Evolutionary conservation across 2,113 vertebrate genomes (phyloP).

Genomic region (Mohoua ochrocephala): DNA sequence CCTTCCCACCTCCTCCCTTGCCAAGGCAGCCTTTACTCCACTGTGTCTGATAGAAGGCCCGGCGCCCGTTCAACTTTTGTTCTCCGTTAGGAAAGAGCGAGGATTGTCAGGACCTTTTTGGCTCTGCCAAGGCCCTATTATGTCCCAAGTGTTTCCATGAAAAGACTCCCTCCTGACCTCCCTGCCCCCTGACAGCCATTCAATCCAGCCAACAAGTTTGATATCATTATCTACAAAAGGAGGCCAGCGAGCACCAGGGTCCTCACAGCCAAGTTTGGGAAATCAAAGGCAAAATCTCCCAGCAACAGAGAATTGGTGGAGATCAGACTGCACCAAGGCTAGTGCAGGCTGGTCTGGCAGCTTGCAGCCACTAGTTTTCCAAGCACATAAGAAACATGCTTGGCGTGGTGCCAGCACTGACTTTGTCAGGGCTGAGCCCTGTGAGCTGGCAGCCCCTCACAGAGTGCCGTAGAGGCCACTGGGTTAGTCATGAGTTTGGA

Average conservation of each 20-base stretch:
- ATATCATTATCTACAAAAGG: conserved; percentile 63
- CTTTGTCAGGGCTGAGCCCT: neutral
- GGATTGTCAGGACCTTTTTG: conserved; percentile 14
- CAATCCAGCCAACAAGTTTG: conserved; percentile 53
- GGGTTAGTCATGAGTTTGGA: neutral
- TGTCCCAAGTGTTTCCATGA: conserved; percentile 52
- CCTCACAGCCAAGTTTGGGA: conserved; percentile 40
- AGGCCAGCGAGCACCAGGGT: neutral
- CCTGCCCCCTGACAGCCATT: conserved; percentile 40
- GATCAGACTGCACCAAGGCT: neutral
- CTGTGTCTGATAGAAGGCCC: neutral
- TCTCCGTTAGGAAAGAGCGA: neutral
- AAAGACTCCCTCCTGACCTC: conserved; percentile 31
- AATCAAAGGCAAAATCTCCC: conserved; percentile 54
- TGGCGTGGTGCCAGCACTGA: neutral
- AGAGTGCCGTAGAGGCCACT: neutral
- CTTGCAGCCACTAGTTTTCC: neutral
- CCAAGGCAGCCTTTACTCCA: neutral
- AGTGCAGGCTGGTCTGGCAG: neutral
- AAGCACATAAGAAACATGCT: neutral
- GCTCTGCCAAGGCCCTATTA: conserved; percentile 47
- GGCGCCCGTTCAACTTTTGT: conserved; percentile 4
- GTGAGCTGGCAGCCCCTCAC: neutral
- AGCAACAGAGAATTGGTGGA: conserved; percentile 16
- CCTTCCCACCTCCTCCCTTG: neutral